A percentile compares a stretch with the other conserved stretches of the same genome.
These are phyloP conservation scores for Gorsachius goisagi DNA, from an alignment of 2,113 vertebrate species.

Conservation along the genomic window DNA sequence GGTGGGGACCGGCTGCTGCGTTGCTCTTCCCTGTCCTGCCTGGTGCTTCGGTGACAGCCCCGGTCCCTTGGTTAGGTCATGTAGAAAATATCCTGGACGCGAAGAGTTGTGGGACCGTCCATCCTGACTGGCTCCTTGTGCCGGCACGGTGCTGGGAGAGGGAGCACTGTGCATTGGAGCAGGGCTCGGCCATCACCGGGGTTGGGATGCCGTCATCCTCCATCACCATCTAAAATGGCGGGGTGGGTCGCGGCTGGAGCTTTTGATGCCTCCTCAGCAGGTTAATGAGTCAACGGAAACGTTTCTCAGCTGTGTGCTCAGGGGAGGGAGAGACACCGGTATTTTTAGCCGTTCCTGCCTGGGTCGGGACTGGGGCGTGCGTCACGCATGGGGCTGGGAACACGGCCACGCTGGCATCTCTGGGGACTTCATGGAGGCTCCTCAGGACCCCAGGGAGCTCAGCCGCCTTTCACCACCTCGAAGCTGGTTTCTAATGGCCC, in stretches of 20 bases:
- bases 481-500: not conserved
- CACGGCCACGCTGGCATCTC: not conserved
- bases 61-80: not conserved
- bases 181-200: not conserved
- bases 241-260: not conserved
- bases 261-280: not conserved
- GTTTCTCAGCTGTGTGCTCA: not conserved
- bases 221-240: fast-evolving
- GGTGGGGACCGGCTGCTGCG: not conserved
- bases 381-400: not conserved
- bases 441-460: not conserved
- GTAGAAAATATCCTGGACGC: not conserved
- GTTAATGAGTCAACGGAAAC: not conserved
- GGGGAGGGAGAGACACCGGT: not conserved
- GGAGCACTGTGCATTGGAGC: not conserved
- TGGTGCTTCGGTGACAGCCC: not conserved
- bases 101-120: not conserved
- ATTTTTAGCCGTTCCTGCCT: constrained; percentile 12
- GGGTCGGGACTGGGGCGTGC: fast-evolving
- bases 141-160: not conserved
- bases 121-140: not conserved
- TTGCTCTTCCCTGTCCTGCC: not conserved
- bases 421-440: not conserved
- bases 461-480: not conserved
- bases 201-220: fast-evolving